Base-by-base conservation (phyloP, 1,140 invertebrate genomes). In the Cydia amplana region DNA sequence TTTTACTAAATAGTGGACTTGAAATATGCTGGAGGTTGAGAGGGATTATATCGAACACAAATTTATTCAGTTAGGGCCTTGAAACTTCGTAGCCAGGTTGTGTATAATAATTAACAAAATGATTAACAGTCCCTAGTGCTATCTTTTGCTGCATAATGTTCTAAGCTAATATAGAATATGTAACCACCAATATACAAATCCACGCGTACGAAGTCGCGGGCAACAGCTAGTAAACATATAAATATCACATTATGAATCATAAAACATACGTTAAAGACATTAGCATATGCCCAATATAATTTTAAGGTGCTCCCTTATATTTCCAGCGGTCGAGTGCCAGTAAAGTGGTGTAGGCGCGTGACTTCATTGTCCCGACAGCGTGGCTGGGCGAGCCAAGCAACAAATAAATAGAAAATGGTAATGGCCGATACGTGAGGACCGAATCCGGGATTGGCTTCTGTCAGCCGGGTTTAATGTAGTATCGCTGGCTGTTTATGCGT, bases 381-480 rank as follows among this genome's bases (percentile, higher is more conserved):
- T 16, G 55, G 55, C 55, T 23, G 20, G 64, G 28, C 72, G 77
- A 23, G 23, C 77, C 77, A 43, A 65, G 74, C 77, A 75, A 74
- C 75, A 80, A 80, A 80, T 81, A 81, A 81, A 81, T 81, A 81
- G 73, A 75, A 55, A 81, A 79, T 74, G 76, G 76, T 76, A 81
- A 81, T 77, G 76, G 78, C 43, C 49, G 43, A 76, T 81, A 81
- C 80, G 80, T 81, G 80, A 76, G 74, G 76, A 70, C 75, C 76
- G 55, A 79, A 77, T 12, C 23, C 65, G 65, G 72, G 74, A 72
- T 77, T 74, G 65, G 28, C 65, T 74, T 73, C 73, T 81, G 75
- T 77, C 75, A 79, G 74, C 76, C 65, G 77, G 77, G 77, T 79
- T 77, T 79, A 81, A 81, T 77, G 77, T 74, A 72, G 70, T 75